Percentiles rank a stretch among this genome's conserved stretches.
These are phyloP conservation scores for Burhinus bistriatus DNA, from an alignment of 2,113 vertebrate species.

Conservation along the genomic window DNA sequence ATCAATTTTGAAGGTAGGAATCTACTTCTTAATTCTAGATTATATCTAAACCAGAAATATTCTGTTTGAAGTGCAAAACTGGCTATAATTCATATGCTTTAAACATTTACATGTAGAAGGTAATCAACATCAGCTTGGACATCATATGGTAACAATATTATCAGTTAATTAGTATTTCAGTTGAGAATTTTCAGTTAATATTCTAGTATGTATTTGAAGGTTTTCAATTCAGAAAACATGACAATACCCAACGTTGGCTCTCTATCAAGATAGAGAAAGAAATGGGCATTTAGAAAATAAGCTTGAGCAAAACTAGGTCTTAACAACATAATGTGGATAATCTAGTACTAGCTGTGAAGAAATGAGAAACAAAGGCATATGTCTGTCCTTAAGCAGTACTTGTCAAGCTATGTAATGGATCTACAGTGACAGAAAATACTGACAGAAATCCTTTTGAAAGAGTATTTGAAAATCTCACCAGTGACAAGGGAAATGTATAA, in stretches of 20 bases:
- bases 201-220: neutral
- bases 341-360: neutral
- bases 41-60: neutral
- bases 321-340: neutral
- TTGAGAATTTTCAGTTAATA: neutral
- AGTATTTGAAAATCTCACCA: neutral
- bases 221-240: neutral
- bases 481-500: neutral
- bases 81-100: neutral
- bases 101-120: neutral
- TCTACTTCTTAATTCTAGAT: neutral
- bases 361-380: neutral
- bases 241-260: neutral
- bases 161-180: neutral
- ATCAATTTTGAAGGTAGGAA: neutral
- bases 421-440: neutral
- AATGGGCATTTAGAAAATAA: neutral
- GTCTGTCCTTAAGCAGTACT: neutral
- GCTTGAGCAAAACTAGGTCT: neutral
- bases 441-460: neutral
- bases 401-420: neutral
- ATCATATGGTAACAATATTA: accelerated
- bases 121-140: neutral
- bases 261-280: neutral
- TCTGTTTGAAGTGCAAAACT: neutral